Evolutionary conservation across 1,140 invertebrate genomes (phyloP).

Genomic region (Aphelenchoides besseyi): DNA sequence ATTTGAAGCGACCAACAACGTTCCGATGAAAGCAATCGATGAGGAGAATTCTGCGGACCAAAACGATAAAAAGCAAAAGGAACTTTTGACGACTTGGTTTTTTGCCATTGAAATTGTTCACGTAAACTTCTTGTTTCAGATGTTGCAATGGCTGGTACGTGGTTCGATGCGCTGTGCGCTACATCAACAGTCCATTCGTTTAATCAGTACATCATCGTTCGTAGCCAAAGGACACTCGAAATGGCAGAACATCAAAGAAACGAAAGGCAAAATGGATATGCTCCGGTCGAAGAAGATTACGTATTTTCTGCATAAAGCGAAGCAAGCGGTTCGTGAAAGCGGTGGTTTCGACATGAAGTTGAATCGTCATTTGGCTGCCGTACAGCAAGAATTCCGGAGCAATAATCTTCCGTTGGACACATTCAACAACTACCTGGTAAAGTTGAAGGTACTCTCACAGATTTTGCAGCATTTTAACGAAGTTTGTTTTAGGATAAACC

Average conservation of each 20-base stretch:
- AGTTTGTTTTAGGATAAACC: conserved; percentile 50
- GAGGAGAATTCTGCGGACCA: too few species aligned
- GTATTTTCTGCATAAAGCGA: conserved; percentile 36
- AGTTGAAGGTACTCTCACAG: conserved; percentile 40
- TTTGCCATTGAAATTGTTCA: too few species aligned
- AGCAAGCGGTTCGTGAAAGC: conserved; percentile 25
- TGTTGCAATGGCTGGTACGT: neutral
- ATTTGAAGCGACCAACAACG: too few species aligned
- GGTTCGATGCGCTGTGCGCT: neutral
- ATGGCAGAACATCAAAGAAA: conserved; percentile 59
- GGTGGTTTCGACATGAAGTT: conserved; percentile 52
- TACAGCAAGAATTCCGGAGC: conserved; percentile 49
- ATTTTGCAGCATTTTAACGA: conserved; percentile 11
- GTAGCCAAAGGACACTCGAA: conserved; percentile 57
- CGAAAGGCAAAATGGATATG: conserved; percentile 55
- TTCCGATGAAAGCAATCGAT: too few species aligned
- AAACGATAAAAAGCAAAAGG: too few species aligned
- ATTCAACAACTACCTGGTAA: conserved; percentile 51
- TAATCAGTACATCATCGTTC: neutral
- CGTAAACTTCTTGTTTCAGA: conserved; percentile 13
- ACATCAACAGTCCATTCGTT: neutral
- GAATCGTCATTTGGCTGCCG: conserved; percentile 44
- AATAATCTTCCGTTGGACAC: conserved; percentile 52
- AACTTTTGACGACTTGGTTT: too few species aligned
- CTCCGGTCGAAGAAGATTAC: conserved; percentile 43